phyloP scores from a whole-genome alignment of 2,113 vertebrate species.

The Pterocles orientalis region DNA sequence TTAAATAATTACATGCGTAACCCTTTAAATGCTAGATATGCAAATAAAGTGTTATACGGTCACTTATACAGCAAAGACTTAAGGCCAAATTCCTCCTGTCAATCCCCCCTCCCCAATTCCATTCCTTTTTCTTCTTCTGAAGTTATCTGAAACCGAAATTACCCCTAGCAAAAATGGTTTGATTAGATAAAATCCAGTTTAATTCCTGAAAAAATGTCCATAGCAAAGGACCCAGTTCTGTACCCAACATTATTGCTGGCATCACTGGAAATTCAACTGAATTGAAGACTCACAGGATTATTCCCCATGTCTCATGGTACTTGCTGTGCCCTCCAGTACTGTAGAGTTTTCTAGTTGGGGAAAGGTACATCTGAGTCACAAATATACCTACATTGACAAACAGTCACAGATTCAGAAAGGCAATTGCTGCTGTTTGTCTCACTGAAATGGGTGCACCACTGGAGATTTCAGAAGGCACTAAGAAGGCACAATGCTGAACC shows the following conservation, averaged over 20 bases:
- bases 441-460: neutral
- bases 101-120: neutral
- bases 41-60: conserved; percentile 68
- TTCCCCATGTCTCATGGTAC: neutral
- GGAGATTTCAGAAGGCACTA: neutral
- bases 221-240: neutral
- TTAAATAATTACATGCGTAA: conserved; percentile 80
- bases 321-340: neutral
- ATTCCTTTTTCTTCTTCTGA: neutral
- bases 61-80: conserved; percentile 18
- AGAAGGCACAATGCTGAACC: neutral
- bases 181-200: neutral
- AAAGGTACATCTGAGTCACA: neutral
- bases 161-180: neutral
- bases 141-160: neutral
- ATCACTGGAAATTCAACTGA: neutral
- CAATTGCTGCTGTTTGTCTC: neutral
- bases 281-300: neutral
- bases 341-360: neutral
- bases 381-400: neutral
- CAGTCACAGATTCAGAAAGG: neutral
- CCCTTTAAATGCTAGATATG: conserved; percentile 79
- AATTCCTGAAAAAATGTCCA: neutral
- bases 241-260: neutral
- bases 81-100: neutral